Conservation (phyloP, 2,113 vertebrate genomes). For the Sinocyclocheilus anshuiensis region DNA sequence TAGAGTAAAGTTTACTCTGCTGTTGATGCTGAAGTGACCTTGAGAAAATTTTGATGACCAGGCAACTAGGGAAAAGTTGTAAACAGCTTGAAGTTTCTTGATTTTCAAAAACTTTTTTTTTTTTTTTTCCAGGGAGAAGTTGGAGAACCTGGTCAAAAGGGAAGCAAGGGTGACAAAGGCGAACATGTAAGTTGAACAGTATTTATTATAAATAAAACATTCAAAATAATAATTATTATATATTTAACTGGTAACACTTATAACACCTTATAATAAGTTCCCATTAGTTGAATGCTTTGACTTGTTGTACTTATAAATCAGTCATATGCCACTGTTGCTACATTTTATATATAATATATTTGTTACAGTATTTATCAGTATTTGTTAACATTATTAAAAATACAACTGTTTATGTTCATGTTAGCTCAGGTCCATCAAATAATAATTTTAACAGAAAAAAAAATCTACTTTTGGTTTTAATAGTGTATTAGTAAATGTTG, state of each 20-base stretch:
- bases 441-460: neutral
- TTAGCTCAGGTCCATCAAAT: neutral
- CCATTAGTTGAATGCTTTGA: no score
- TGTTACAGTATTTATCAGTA: neutral
- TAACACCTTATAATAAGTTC: no score
- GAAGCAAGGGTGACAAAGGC: slow-evolving; percentile 95
- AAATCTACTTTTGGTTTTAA: neutral
- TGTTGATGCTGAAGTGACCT: slow-evolving; percentile 61
- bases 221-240: neutral
- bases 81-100: neutral
- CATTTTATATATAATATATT: no score
- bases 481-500: neutral
- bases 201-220: neutral
- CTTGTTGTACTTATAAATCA: no score
- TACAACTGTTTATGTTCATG: neutral
- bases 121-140: slow-evolving; percentile 87
- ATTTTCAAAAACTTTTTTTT: slow-evolving; percentile 46
- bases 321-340: no score
- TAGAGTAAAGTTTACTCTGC: slow-evolving; percentile 62
- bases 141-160: slow-evolving; percentile 95
- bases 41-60: slow-evolving; percentile 51
- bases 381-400: neutral
- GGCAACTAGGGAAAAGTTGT: slow-evolving; percentile 39
- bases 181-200: slow-evolving; percentile 86
- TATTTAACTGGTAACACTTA: neutral